Evolutionary conservation across 2,797 vertebrate species (phyloP).

Genomic region (Hozukius guyotensis): DNA sequence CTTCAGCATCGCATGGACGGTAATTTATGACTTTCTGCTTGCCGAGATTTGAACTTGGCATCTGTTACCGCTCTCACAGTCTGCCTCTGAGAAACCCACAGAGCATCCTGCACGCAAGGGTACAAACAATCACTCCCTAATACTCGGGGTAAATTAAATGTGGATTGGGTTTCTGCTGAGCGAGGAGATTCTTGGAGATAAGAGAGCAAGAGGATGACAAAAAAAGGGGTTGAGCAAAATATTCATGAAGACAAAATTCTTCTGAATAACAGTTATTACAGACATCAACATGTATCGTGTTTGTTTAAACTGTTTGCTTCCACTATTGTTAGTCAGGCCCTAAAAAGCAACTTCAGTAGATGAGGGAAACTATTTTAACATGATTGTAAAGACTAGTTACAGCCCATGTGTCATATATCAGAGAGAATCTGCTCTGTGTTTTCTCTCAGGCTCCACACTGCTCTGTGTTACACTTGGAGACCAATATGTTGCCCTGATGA

Average conservation of each 20-base stretch:
- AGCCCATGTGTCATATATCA: not conserved
- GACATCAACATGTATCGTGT: not conserved
- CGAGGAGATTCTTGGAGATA: slow-evolving; percentile 43
- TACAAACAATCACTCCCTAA: slow-evolving; percentile 57
- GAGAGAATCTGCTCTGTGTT: not conserved
- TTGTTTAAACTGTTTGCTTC: not conserved
- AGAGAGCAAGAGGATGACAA: slow-evolving; percentile 8
- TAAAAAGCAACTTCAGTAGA: not conserved
- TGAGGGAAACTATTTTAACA: not conserved
- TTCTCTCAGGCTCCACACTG: not conserved
- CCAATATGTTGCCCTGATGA: not conserved
- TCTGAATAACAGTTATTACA: not conserved
- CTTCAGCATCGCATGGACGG: slow-evolving; percentile 39
- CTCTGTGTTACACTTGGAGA: not conserved
- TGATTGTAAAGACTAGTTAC: not conserved
- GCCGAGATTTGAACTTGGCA: slow-evolving; percentile 63
- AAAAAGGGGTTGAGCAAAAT: slow-evolving; percentile 14
- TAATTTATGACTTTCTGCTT: slow-evolving; percentile 70
- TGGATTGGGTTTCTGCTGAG: slow-evolving; percentile 42
- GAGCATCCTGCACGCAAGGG: slow-evolving; percentile 55
- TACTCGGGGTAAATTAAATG: slow-evolving; percentile 43
- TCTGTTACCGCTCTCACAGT: slow-evolving; percentile 15
- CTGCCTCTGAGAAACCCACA: slow-evolving; percentile 47
- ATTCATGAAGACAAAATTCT: not conserved
- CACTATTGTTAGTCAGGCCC: not conserved